Evolutionary conservation across 2,797 vertebrate genomes (phyloP), one percentile per base, ranked within the genome.

Genomic region (Helicolenus hilgendorfi): DNA sequence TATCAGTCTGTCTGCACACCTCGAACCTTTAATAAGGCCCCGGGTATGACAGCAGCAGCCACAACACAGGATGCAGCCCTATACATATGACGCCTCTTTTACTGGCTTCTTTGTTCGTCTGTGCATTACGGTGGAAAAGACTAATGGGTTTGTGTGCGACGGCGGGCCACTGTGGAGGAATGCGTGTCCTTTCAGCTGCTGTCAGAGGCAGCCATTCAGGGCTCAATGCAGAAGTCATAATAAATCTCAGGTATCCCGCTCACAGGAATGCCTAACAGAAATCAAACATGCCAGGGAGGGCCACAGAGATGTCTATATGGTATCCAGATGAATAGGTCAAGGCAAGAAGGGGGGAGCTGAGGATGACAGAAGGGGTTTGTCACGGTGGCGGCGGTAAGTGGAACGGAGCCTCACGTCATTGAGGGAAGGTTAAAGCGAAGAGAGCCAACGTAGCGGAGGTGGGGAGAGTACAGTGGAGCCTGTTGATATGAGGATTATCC

Each of bases 241-340:
- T 95, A 95, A 92, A 95, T 95, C 92, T 95, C 92, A 91, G 91
- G 87, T 93, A 84, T 90, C 89, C 63, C 13, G 38, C 87, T 85
- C 71, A 15, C 86, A 83, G 88, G 89, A 95, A 92, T 85, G 85
- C 79, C 60, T 3, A 20, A 79, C 69, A 84, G 78, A 81, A 90
- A 90, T 92, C 89, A 90, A 91, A 86, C 88, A 91, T 79, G 85
- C 72, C 70, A 53, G 77, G 31, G 31, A 53, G 75, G 63, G 72
- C 53, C 9, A n/a, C 49, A 18, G 63, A 72, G 77, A 79, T 64
- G 72, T 77, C 62, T 77, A 41, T 26, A 33, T 2, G 22, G 74
- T 56, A 41, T 90, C 45, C 74, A 65, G 31, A 84, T 76, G 84
- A 89, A 90, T 74, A 90, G 86, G 67, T 85, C 49, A 81, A 36